These are phyloP conservation scores for Hyposoter didymator DNA, from an alignment of 2,888 invertebrate genomes.

Conservation along the genomic window DNA sequence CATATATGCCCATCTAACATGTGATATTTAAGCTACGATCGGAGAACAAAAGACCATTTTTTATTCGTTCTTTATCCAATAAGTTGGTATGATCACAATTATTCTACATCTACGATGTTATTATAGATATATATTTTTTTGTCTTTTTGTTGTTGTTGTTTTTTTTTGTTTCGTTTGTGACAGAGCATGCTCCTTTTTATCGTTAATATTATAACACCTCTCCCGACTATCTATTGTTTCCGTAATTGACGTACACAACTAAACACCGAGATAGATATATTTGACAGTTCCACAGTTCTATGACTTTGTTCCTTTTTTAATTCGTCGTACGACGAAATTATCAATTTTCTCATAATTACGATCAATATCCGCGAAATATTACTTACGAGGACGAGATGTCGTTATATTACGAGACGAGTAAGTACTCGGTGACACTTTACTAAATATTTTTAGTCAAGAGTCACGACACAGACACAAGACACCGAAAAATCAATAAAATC, in stretches of 20 bases:
- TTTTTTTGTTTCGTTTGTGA: slow-evolving; percentile 33
- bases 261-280: slow-evolving; percentile 62
- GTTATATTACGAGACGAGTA: too few species aligned
- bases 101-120: slow-evolving; percentile 60
- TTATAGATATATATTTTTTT: slow-evolving; percentile 25
- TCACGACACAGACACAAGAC: too few species aligned
- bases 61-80: slow-evolving; percentile 41
- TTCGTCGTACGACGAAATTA: not conserved
- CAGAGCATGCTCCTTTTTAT: slow-evolving; percentile 42
- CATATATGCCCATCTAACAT: slow-evolving; percentile 3
- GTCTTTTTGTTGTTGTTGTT: slow-evolving; percentile 20
- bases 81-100: slow-evolving; percentile 63
- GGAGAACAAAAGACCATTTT: slow-evolving; percentile 37
- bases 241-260: slow-evolving; percentile 65
- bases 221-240: slow-evolving; percentile 47
- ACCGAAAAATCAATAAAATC: too few species aligned
- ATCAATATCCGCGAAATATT: not conserved
- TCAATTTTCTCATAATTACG: not conserved
- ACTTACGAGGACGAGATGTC: too few species aligned
- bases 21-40: slow-evolving; percentile 38
- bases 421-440: too few species aligned
- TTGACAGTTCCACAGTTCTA: not conserved
- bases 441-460: too few species aligned
- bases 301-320: not conserved
- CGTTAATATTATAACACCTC: slow-evolving; percentile 28